These are phyloP conservation scores for Chunga burmeisteri DNA, from an alignment of 2,113 vertebrate genomes.

Conservation along the genomic window DNA sequence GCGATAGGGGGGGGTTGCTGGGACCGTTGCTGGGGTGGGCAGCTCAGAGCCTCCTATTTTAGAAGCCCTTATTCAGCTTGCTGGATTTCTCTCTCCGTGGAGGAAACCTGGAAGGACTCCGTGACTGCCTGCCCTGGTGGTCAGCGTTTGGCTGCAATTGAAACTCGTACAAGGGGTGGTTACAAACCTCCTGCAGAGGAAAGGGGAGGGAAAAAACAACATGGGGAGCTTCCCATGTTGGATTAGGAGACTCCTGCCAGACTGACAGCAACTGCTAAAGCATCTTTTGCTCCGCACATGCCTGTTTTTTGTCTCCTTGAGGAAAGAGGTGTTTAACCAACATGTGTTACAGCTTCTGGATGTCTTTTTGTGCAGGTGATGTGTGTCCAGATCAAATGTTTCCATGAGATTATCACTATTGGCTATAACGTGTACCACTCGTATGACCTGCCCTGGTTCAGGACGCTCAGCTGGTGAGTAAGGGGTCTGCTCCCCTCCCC, in stretches of 20 bases:
- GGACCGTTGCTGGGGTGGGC: neutral
- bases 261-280: neutral
- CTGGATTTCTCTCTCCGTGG: neutral
- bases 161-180: neutral
- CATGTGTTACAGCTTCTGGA: neutral
- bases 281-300: neutral
- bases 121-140: neutral
- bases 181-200: neutral
- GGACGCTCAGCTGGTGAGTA: constrained; percentile 95
- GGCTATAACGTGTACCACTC: constrained; percentile 98
- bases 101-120: neutral
- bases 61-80: neutral
- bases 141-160: neutral
- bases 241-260: neutral
- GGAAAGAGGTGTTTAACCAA: neutral
- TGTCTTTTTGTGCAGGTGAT: constrained; percentile 82
- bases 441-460: constrained; percentile 97
- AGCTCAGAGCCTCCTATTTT: neutral
- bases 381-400: constrained; percentile 98
- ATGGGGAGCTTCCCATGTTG: neutral
- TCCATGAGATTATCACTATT: constrained; percentile 98
- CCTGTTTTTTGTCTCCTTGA: neutral
- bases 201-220: neutral
- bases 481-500: neutral
- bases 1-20: rapidly evolving